These are phyloP conservation scores for Fukomys damarensis DNA, from an alignment of 2,113 vertebrate genomes.

Conservation along the genomic window DNA sequence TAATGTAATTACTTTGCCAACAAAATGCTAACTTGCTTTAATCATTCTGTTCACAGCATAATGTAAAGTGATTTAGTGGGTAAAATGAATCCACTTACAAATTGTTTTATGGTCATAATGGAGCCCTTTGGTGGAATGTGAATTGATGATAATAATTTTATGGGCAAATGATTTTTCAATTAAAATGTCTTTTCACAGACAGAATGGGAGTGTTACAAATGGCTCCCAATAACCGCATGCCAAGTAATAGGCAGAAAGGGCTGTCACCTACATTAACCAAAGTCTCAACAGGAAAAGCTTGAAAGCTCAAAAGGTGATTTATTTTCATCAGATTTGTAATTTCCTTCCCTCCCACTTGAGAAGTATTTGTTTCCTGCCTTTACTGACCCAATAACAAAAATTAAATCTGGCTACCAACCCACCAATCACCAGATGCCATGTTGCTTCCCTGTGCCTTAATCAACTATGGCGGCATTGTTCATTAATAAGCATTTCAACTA, in stretches of 20 bases:
- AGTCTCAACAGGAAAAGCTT: conserved; percentile 53
- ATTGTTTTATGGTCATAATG: conserved; percentile 87
- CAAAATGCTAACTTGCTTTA: conserved; percentile 86
- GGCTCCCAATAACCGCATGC: conserved; percentile 75
- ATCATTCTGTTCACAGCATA: conserved; percentile 84
- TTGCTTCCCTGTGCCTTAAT: conserved; percentile 52
- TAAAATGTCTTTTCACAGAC: conserved; percentile 86
- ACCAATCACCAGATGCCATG: not conserved
- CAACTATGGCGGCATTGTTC: conserved; percentile 49
- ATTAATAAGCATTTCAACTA: conserved; percentile 73
- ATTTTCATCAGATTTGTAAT: conserved; percentile 78
- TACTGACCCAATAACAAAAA: conserved; percentile 58
- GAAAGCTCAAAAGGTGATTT: conserved; percentile 69
- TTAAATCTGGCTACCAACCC: conserved; percentile 49
- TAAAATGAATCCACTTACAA: conserved; percentile 87
- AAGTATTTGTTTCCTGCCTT: conserved; percentile 57
- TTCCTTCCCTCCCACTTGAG: conserved; percentile 50
- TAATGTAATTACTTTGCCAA: conserved; percentile 87
- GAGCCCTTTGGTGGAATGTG: conserved; percentile 83
- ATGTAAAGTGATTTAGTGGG: conserved; percentile 86
- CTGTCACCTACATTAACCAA: conserved; percentile 68
- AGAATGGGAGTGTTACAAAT: conserved; percentile 83
- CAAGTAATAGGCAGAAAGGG: conserved; percentile 63
- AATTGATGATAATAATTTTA: conserved; percentile 88
- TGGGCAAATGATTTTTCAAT: conserved; percentile 91